A percentile compares a stretch with the other conserved stretches of the same genome.
Conservation (phyloP, 2,888 invertebrate species). For the Chaetoderma sp. region DNA sequence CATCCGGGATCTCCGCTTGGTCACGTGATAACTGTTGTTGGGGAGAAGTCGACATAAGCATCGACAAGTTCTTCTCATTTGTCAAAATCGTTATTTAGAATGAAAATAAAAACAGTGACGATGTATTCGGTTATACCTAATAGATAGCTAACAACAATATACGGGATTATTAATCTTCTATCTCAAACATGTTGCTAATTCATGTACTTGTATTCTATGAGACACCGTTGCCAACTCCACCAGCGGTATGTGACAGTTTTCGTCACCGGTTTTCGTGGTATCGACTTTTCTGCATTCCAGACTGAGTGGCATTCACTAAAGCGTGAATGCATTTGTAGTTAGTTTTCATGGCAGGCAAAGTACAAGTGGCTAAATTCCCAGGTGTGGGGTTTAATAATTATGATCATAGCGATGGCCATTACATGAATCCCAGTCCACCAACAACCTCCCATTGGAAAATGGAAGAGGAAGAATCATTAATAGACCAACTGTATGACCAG, state of each 20-base stretch:
- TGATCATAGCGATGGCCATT: conserved; percentile 55
- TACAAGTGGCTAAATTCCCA: conserved; percentile 62
- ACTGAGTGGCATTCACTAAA: no score
- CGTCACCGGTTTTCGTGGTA: conserved; percentile 15
- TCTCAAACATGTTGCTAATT: no score
- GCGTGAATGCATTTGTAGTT: no score
- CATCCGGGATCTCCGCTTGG: conserved; percentile 12
- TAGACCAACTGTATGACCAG: conserved; percentile 62
- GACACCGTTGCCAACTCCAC: conserved; percentile 3
- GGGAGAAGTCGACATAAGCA: conserved; percentile 61
- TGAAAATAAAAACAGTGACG: background rate
- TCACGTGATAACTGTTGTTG: conserved; percentile 67
- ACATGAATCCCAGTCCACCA: conserved; percentile 48
- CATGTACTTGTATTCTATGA: no score
- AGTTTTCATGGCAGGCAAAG: conserved; percentile 50
- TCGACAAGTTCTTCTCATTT: background rate
- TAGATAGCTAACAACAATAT: no score
- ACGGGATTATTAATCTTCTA: no score
- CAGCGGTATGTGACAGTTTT: conserved; percentile 11
- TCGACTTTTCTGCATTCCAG: no score
- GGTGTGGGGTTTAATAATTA: conserved; percentile 31
- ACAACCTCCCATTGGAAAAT: conserved; percentile 62
- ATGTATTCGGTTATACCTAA: no score
- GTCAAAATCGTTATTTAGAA: background rate
- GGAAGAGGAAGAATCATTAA: conserved; percentile 66